Evolutionary conservation across 2,113 vertebrate species (phyloP).

Genomic region (Dicaeum eximium): DNA sequence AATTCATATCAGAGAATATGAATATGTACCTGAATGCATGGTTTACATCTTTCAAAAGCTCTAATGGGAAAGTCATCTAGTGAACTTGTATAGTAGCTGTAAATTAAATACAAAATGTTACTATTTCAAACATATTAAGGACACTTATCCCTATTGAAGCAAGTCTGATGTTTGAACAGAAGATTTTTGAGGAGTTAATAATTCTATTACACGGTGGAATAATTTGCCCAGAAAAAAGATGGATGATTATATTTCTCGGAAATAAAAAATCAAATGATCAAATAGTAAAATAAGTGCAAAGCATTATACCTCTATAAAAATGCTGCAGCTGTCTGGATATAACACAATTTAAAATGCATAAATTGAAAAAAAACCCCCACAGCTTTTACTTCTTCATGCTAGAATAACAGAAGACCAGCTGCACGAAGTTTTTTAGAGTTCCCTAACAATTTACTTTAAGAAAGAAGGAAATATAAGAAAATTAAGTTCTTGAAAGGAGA

Average conservation of each 20-base stretch:
- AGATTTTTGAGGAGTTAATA: slow-evolving; percentile 45
- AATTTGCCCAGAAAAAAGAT: slow-evolving; percentile 7
- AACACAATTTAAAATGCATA: background rate
- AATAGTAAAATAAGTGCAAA: background rate
- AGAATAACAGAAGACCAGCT: background rate
- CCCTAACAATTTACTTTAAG: background rate
- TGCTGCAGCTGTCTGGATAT: background rate
- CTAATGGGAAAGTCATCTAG: background rate
- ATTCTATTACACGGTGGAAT: background rate
- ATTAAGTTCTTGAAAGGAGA: background rate
- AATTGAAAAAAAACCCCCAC: background rate
- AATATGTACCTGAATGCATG: background rate
- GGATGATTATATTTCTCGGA: background rate
- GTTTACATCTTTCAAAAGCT: background rate
- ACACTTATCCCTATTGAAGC: background rate
- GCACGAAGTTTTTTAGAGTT: background rate
- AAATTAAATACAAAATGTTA: slow-evolving; percentile 23
- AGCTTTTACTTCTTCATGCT: background rate
- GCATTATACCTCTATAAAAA: background rate
- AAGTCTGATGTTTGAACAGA: slow-evolving; percentile 9
- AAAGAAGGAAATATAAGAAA: background rate
- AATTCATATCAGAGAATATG: background rate
- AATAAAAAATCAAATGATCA: background rate
- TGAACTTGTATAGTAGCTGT: background rate
- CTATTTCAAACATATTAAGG: slow-evolving; percentile 11